A percentile compares a stretch with the other conserved stretches of the same genome.
phyloP scores from a whole-genome alignment of 2,797 vertebrate species.

The Rallus crepitans region DNA sequence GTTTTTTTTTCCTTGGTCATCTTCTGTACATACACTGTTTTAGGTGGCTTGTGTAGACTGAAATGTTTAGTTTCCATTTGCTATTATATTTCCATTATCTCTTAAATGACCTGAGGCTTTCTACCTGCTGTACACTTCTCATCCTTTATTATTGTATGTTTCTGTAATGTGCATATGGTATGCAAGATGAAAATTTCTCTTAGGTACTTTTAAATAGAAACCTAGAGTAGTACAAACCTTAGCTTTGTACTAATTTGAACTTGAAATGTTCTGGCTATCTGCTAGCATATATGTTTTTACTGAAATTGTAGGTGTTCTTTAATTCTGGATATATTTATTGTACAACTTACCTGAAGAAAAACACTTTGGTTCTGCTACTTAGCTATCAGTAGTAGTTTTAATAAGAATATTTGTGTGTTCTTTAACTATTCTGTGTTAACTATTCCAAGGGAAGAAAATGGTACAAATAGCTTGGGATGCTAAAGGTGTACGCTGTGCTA shows the following conservation, averaged over 20 bases:
- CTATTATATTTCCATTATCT: background rate
- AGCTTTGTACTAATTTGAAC: background rate
- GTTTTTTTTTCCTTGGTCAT: background rate
- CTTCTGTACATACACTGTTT: background rate
- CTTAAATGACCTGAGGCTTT: background rate
- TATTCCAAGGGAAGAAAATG: background rate
- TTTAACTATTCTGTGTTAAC: background rate
- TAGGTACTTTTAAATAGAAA: background rate
- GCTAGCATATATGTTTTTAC: background rate
- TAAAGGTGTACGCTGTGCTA: background rate
- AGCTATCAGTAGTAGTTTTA: background rate
- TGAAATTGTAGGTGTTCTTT: background rate
- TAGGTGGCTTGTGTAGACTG: background rate
- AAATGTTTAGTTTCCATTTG: background rate
- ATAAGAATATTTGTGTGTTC: background rate
- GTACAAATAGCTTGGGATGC: background rate
- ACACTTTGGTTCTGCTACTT: background rate
- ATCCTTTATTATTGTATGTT: accelerated
- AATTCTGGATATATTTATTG: accelerated
- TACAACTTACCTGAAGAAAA: background rate
- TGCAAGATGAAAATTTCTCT: background rate
- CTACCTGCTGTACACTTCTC: background rate
- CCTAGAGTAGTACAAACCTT: background rate
- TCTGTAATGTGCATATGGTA: background rate
- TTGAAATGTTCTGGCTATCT: background rate